Evolutionary conservation across 2,797 vertebrate genomes (phyloP), one percentile per base, ranked within the genome.

Genomic region (Enteromius thamalakanensis): DNA sequence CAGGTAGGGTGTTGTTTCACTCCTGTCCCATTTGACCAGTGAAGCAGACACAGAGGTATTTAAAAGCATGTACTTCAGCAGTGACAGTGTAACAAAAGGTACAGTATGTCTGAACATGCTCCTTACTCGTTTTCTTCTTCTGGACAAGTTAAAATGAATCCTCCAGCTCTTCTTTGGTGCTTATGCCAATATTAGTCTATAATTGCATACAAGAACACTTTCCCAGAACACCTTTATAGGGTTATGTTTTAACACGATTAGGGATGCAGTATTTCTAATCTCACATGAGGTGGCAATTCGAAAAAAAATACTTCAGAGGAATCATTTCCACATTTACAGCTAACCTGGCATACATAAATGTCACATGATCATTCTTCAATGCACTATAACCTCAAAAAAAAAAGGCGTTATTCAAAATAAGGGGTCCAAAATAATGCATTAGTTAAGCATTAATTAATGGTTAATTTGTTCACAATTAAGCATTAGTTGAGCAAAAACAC

Each of bases 1-100:
- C 96, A 96, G 96, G 97, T 98, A 93, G 4, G 32, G 2, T 81
- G 11, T 26, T 82, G 37, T 45, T 40, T 62, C 29, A 74, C 19
- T 9, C 17, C 49, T n/a, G 21, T 40, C 6, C 51, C 32, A 17
- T 40, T 42, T 60, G 32, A 60, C 21, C n/a, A 58, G 4, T 23
- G 1, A 53, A 69, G 68, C n/a, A 14, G 21, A 32, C 49, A 12
- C 10, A 55, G 14, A 58, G 21, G 3, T 53, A 23, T 62, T 15
- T 19, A 49, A 32, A 49, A 51, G 26, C 29, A 32, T 72, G 15
- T 72, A 21, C 26, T 49, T 72, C 10, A 6, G 9, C 47, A 34
- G 17, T 51, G 10, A 32, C 45, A 3, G 26, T 21, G 2, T 72
- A 74, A 12, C 47, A 53, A 53, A 74, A 74, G 29, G 6, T 34